phyloP scores from a whole-genome alignment of 1,140 invertebrate genomes.

The Drosophila persimilis region DNA sequence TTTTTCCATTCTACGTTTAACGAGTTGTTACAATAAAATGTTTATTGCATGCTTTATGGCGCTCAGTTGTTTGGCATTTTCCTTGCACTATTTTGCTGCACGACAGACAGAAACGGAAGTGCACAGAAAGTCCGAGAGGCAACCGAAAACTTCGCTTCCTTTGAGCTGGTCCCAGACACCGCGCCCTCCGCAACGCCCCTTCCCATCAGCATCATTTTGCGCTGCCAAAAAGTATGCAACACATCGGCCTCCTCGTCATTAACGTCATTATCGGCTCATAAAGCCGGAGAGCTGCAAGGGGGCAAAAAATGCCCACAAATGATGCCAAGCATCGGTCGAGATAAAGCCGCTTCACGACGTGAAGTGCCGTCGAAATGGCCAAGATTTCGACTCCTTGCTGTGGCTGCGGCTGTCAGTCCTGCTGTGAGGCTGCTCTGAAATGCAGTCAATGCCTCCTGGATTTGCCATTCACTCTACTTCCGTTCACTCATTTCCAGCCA shows the following conservation, averaged over 20 bases:
- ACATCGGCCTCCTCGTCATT: slow-evolving; percentile 53
- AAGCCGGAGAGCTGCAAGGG: slow-evolving; percentile 17
- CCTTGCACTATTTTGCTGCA: background rate
- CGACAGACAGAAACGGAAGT: slow-evolving; percentile 35
- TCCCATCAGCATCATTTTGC: slow-evolving; percentile 17
- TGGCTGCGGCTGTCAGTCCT: slow-evolving; percentile 12
- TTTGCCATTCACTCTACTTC: slow-evolving; percentile 11
- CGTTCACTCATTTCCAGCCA: slow-evolving; percentile 8
- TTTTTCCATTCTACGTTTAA: slow-evolving; percentile 57
- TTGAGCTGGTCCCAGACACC: background rate
- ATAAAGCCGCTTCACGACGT: slow-evolving; percentile 40
- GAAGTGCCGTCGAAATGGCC: slow-evolving; percentile 25
- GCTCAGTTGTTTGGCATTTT: background rate
- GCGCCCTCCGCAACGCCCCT: background rate
- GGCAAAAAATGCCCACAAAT: slow-evolving; percentile 41
- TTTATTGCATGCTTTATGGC: slow-evolving; percentile 71
- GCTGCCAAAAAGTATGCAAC: slow-evolving; percentile 34
- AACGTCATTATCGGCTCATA: slow-evolving; percentile 60
- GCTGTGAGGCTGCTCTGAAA: slow-evolving; percentile 54
- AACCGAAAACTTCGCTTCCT: background rate
- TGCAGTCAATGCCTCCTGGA: slow-evolving; percentile 55
- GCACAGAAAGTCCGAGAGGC: slow-evolving; percentile 14
- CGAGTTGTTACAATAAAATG: slow-evolving; percentile 76
- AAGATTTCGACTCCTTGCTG: slow-evolving; percentile 9
- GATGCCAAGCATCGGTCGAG: slow-evolving; percentile 48